These are phyloP conservation scores for Torymus texanus DNA, from an alignment of 2,888 invertebrate species.

Conservation along the genomic window DNA sequence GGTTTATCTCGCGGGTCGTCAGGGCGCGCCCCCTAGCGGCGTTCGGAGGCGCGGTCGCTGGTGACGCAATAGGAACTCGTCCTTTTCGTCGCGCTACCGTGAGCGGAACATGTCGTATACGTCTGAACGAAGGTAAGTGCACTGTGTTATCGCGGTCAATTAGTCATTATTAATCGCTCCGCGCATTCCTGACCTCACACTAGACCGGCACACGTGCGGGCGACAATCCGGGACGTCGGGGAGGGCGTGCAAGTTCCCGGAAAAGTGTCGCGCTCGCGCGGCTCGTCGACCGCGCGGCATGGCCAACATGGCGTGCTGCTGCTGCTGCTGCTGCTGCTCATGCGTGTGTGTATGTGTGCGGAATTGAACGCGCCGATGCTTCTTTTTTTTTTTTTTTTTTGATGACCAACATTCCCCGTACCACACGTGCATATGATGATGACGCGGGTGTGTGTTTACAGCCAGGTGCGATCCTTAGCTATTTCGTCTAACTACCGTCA, in stretches of 20 bases:
- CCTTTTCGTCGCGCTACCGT: conserved; percentile 86
- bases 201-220: neutral
- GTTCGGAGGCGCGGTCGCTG: conserved; percentile 63
- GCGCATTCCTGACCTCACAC: too few relatives aligned
- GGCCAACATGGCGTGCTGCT: conserved; percentile 47
- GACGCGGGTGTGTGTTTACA: too few relatives aligned
- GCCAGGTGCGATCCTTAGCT: too few relatives aligned
- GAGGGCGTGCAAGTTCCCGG: neutral
- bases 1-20: neutral
- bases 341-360: conserved; percentile 21
- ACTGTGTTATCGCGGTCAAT: conserved; percentile 69
- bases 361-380: too few relatives aligned
- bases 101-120: conserved; percentile 90
- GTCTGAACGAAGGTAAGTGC: conserved; percentile 87
- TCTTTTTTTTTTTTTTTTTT: too few relatives aligned
- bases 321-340: too few relatives aligned
- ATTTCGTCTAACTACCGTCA: too few relatives aligned
- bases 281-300: conserved; percentile 9
- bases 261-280: conserved; percentile 7
- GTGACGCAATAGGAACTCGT: conserved; percentile 73
- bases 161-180: too few relatives aligned
- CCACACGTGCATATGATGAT: too few relatives aligned
- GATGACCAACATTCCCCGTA: too few relatives aligned
- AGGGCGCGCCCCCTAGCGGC: conserved; percentile 65
- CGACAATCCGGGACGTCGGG: conserved; percentile 13